phyloP scores from a whole-genome alignment of 2,888 invertebrate genomes.

The Omphaloscelis lunosa region DNA sequence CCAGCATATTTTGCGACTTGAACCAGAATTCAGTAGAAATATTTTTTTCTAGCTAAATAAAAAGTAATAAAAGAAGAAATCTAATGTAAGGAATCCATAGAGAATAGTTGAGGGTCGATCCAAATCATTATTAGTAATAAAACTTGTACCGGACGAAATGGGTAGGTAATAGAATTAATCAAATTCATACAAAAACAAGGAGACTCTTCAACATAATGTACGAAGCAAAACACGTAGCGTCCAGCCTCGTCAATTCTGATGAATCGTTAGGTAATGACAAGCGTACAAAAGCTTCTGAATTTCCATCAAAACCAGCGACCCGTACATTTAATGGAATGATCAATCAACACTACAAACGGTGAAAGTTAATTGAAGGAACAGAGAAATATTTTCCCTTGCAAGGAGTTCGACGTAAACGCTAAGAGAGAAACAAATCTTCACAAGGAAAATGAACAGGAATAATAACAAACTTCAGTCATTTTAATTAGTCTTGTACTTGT shows the following conservation, averaged over 20 bases:
- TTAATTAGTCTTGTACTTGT: conserved; percentile 52
- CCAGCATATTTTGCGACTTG: neutral
- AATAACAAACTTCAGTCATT: conserved; percentile 52
- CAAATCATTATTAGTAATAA: neutral
- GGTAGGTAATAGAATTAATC: neutral
- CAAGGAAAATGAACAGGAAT: conserved; percentile 34
- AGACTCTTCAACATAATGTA: neutral
- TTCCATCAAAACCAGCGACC: conserved; percentile 29
- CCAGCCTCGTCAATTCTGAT: neutral
- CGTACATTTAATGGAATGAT: conserved; percentile 13
- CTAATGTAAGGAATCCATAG: neutral
- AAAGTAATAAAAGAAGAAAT: neutral
- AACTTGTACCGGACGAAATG: neutral
- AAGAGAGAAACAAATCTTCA: conserved; percentile 31
- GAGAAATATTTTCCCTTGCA: conserved; percentile 16
- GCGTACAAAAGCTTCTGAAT: conserved; percentile 14
- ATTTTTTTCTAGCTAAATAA: neutral
- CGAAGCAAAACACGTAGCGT: conserved; percentile 18
- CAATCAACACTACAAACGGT: conserved; percentile 29
- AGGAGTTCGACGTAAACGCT: conserved; percentile 4
- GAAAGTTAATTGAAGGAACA: conserved; percentile 17
- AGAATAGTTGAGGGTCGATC: neutral
- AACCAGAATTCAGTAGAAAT: neutral
- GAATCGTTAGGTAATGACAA: conserved; percentile 24
- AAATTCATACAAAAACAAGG: neutral